Conservation (phyloP, 2,797 vertebrate genomes). For the Gobionotothen gibberifrons region DNA sequence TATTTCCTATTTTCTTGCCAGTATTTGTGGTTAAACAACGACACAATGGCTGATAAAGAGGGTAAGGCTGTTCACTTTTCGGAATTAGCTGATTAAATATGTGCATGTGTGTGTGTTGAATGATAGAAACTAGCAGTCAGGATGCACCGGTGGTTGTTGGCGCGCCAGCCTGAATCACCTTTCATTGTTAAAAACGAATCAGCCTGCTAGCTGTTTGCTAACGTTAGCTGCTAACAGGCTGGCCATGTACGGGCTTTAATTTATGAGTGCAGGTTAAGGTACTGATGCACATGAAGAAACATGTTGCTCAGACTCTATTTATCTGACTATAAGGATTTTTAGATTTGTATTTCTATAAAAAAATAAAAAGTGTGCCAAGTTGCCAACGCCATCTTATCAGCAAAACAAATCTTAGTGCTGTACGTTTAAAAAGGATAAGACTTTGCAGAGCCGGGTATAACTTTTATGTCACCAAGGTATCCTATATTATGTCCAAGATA, state of each 20-base stretch:
- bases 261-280: background rate
- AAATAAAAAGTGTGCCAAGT: background rate
- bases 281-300: background rate
- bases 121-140: background rate
- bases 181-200: constrained; percentile 70
- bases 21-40: constrained; percentile 8
- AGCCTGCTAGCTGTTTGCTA: constrained; percentile 58
- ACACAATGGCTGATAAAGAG: constrained; percentile 81
- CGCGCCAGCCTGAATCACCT: constrained; percentile 60
- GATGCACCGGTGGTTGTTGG: constrained; percentile 46
- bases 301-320: background rate
- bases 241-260: constrained; percentile 2
- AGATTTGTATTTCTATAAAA: background rate
- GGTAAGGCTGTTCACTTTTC: constrained; percentile 54
- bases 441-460: background rate
- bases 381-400: background rate
- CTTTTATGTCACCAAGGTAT: background rate
- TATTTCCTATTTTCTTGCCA: constrained; percentile 8
- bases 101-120: background rate
- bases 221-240: constrained; percentile 38
- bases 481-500: background rate
- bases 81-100: background rate
- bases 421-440: background rate
- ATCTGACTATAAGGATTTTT: background rate
- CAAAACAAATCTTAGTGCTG: background rate